Evolutionary conservation across 2,797 vertebrate genomes (phyloP), one percentile per base, ranked within the genome.

Genomic region (Sebastes reedi): DNA sequence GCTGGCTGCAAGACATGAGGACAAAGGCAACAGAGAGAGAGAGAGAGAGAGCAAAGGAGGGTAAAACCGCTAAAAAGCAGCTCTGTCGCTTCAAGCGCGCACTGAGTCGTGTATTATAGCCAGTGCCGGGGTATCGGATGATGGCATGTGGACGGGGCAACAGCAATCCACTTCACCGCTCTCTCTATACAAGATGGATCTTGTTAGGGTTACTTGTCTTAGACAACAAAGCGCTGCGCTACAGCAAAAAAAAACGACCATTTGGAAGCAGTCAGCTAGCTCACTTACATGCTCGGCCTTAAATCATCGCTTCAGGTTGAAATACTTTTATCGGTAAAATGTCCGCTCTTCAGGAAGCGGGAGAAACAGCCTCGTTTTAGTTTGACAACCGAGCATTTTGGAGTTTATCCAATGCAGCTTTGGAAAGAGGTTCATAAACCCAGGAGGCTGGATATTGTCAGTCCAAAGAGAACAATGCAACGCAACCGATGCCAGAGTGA

Each of bases 111-210:
- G 70, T 62, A 60, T 85, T 81, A 62, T 4, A 62, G 54, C 56
- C 81, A 56, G 60, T 8, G 65, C 72, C 1, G 46, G 79, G 75
- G 80, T 86, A 91, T 89, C 87, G 60, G 79, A 86, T 89, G 86
- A 86, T 81, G 82, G 72, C 83, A 84, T 79, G 69, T 79, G 74
- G 72, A 86, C 59, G 27, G 73, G 66, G 67, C 73, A 82, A 71
- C 84, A 88, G 83, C 85, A 85, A 84, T 69, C 86, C 81, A 75
- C 88, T 89, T 83, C 87, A 85, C 55, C 66, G 8, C 73, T 69
- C 70, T 79, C 75, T 77, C 74, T 76, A 73, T 76, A 79, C 88
- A 92, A 91, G 85, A 89, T 73, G 81, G 89, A 87, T 92, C 87
- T 84, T 77, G 89, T 91, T 90, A 81, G 79, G 82, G 71, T 82